Evolutionary conservation across 2,888 invertebrate genomes (phyloP).

Genomic region (Craniophora ligustri): DNA sequence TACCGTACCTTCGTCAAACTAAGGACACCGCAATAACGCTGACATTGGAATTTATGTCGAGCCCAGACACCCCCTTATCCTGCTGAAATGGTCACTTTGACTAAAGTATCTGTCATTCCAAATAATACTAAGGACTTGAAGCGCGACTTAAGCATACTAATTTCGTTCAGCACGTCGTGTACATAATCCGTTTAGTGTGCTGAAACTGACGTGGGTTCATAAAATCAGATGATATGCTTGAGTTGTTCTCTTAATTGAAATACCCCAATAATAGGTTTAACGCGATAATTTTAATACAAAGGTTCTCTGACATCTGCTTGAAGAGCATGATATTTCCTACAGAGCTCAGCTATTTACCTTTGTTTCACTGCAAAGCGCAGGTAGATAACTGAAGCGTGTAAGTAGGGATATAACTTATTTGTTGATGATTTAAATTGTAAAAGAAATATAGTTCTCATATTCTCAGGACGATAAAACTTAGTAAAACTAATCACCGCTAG

Average conservation of each 20-base stretch:
- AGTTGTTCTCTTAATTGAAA: constrained; percentile 41
- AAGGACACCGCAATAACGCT: constrained; percentile 79
- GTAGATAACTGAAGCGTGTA: not conserved
- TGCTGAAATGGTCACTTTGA: constrained; percentile 76
- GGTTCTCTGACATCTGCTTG: not conserved
- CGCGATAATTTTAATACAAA: constrained; percentile 19
- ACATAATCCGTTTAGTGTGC: constrained; percentile 37
- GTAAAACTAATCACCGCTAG: no score
- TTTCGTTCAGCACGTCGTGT: constrained; percentile 42
- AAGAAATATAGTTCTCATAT: no score
- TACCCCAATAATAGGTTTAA: constrained; percentile 20
- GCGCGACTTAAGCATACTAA: constrained; percentile 56
- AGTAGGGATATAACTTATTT: no score
- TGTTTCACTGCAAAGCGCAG: not conserved
- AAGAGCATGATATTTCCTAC: not conserved
- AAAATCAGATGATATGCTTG: constrained; percentile 27
- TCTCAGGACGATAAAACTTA: no score
- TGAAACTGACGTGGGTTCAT: constrained; percentile 44
- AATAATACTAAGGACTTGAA: constrained; percentile 63
- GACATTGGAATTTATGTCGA: constrained; percentile 82
- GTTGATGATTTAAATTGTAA: no score
- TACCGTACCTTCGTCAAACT: constrained; percentile 82
- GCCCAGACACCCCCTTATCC: constrained; percentile 73
- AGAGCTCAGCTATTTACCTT: not conserved
- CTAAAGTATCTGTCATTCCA: constrained; percentile 78